Evolutionary conservation across 2,113 vertebrate species (phyloP).

Genomic region (Caranx melampygus): DNA sequence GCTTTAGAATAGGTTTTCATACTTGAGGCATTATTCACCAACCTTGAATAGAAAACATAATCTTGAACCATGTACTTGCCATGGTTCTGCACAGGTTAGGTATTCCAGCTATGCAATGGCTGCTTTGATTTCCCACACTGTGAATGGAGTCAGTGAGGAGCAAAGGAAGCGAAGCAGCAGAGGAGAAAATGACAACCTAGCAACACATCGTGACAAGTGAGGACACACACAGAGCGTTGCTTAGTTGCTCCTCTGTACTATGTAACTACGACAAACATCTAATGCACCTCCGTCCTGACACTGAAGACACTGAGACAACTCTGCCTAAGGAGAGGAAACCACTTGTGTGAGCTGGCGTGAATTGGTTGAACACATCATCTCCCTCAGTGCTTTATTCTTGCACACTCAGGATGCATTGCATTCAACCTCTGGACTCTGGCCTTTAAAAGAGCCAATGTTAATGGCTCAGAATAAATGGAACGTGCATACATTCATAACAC

Average conservation of each 20-base stretch:
- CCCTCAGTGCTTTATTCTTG: constrained; percentile 22
- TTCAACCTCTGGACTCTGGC: neutral
- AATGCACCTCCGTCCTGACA: constrained; percentile 28
- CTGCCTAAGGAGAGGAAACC: constrained; percentile 37
- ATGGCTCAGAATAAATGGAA: neutral
- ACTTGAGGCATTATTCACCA: neutral
- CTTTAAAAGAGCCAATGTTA: constrained; percentile 11
- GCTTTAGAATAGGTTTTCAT: neutral
- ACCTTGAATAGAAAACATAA: constrained; percentile 17
- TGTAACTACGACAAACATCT: neutral
- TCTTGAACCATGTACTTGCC: neutral
- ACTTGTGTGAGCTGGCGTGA: constrained; percentile 12
- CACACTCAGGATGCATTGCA: constrained; percentile 19
- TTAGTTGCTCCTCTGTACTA: constrained; percentile 20
- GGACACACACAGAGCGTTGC: constrained; percentile 30
- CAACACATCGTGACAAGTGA: constrained; percentile 41
- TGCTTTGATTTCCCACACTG: constrained; percentile 53
- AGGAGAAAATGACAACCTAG: constrained; percentile 63
- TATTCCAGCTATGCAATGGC: constrained; percentile 56
- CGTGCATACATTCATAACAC: neutral
- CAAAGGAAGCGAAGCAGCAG: constrained; percentile 40
- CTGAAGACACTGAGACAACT: constrained; percentile 9
- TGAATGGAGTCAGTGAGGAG: constrained; percentile 67
- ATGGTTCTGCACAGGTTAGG: constrained; percentile 43
- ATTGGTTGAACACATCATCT: constrained; percentile 6